phyloP scores from a whole-genome alignment of 2,797 vertebrate genomes.

The Enteromius paludinosus region DNA sequence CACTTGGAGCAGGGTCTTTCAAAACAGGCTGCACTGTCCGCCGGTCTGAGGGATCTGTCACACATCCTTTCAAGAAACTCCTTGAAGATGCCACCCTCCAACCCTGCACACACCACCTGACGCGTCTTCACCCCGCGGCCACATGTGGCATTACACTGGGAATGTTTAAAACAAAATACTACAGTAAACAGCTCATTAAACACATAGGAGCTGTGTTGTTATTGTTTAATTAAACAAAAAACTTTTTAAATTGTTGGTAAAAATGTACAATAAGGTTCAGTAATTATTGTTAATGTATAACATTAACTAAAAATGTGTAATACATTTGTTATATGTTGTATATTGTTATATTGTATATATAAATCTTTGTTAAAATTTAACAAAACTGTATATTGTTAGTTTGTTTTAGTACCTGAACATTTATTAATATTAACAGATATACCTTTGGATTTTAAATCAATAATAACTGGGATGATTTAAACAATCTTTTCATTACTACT shows the following conservation, averaged over 20 bases:
- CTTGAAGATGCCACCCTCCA: conserved; percentile 80
- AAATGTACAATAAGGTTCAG: not conserved
- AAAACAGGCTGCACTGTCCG: conserved; percentile 78
- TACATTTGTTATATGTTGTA: too few relatives aligned
- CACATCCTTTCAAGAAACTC: conserved; percentile 80
- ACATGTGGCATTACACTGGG: conserved; percentile 82
- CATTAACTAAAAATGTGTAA: not conserved
- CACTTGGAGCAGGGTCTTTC: conserved; percentile 85
- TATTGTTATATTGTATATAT: too few relatives aligned
- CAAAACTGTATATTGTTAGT: not conserved
- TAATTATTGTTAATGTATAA: not conserved
- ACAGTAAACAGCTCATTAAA: not conserved
- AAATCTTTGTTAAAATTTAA: not conserved
- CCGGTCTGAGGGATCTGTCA: conserved; percentile 70
- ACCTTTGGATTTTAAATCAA: not conserved
- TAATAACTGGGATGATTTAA: not conserved
- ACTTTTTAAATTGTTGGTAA: not conserved
- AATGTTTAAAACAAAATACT: conserved; percentile 19
- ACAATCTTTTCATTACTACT: not conserved
- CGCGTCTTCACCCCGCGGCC: conserved; percentile 79
- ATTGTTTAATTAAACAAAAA: not conserved
- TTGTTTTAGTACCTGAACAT: not conserved
- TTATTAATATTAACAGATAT: not conserved
- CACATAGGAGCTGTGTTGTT: not conserved
- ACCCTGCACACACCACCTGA: conserved; percentile 79